Base-by-base conservation (phyloP, 1,140 invertebrate genomes). In the Branchinecta lynchi region DNA sequence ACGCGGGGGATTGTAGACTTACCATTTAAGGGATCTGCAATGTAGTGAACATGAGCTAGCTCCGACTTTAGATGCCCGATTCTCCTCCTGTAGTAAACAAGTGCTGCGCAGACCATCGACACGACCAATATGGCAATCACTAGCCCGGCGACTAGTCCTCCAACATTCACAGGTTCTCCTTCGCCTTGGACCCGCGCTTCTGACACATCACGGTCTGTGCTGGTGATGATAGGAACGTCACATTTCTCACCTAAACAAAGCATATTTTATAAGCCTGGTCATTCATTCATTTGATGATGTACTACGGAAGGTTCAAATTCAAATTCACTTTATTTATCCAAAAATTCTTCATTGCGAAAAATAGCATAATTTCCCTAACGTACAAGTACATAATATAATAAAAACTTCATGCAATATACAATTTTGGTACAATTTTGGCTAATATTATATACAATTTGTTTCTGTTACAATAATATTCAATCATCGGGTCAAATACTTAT, bases 31-130 rank as follows among this genome's bases (percentile, higher is more conserved):
- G 89, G 87, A 75, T 92, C 87, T n/a, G 86, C 87, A n/a, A 85
- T 89, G 76, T 93, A 95, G 73, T 92, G 88, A 3, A 93, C 90
- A 78, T 92, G 89, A 21, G 86, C 86, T 68, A 93, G 87, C 79
- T 93, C 90, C 10, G 86, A 85, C 77, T 93, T 93, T 2, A 93
- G 80, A 78, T 87, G 86, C 32, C 84, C 83, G 8, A 93, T 86
- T 69, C 89, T 80, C 71, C 86, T 81, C 67, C 86, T 83, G 80
- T 90, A 90, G 77, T 93, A 91, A 72, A 91, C 82, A 5, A 88
- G 79, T 0, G 82, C 79, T 3, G 84, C 76, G 0, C 86, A 83
- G 44, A 86, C 81, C 1, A 81, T 82, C 7, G 85, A 79, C 20
- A 87, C 83, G n/a, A 88, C 78, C 17, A 77, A 69, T 65, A 77